A percentile compares a stretch with the other conserved stretches of the same genome.
Conservation (phyloP, 2,797 vertebrate genomes). For the Syngnathus acus region DNA sequence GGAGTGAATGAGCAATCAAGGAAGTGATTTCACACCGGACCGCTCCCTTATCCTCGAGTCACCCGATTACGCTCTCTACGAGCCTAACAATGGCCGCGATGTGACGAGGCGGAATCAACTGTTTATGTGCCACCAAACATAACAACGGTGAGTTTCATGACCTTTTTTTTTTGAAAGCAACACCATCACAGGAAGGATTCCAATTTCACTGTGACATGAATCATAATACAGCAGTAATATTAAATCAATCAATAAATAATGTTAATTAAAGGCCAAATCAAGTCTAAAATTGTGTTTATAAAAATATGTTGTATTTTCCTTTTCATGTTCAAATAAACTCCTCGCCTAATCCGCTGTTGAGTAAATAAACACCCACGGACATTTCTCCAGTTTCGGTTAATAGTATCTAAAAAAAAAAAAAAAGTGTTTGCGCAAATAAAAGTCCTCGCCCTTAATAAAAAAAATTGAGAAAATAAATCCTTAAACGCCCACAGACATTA, state of each 20-base stretch:
- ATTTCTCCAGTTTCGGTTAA: background rate
- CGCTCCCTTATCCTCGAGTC: slow-evolving; percentile 1
- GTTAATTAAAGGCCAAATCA: too few relatives aligned
- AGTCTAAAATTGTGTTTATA: too few relatives aligned
- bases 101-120: background rate
- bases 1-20: background rate
- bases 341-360: too few relatives aligned
- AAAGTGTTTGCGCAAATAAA: background rate
- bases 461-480: background rate
- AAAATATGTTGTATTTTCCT: too few relatives aligned
- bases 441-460: background rate
- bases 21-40: background rate
- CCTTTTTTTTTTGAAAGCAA: slow-evolving; percentile 2
- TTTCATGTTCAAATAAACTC: too few relatives aligned
- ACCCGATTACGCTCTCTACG: background rate
- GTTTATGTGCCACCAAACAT: background rate
- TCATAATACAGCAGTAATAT: too few relatives aligned
- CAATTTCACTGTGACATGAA: background rate
- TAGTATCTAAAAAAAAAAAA: too few relatives aligned
- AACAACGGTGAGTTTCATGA: background rate
- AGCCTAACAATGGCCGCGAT: slow-evolving; percentile 3
- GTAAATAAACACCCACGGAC: background rate
- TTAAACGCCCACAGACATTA: background rate
- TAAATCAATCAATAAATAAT: too few relatives aligned
- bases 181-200: background rate